Evolutionary conservation across 2,888 invertebrate genomes (phyloP).

Genomic region (Liodrosophila aerea): DNA sequence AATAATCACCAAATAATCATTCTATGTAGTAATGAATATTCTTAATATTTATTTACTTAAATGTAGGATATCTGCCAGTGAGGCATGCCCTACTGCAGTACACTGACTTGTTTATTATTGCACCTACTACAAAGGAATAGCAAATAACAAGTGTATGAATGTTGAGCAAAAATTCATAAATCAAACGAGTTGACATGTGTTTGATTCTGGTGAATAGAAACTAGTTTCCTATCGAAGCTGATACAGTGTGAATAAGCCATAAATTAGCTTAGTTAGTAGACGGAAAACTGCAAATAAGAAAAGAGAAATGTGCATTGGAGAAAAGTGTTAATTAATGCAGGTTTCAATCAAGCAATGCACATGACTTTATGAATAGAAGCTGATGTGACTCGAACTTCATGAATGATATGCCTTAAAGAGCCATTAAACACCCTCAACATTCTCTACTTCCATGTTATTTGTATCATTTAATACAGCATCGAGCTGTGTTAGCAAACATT

Average conservation of each 20-base stretch:
- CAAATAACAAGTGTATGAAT: background rate
- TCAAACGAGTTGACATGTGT: slow-evolving; percentile 28
- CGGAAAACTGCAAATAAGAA: too few relatives aligned
- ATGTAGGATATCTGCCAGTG: background rate
- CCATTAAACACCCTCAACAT: too few relatives aligned
- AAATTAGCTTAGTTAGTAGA: slow-evolving; percentile 8
- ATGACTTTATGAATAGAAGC: too few relatives aligned
- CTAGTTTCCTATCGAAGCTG: background rate
- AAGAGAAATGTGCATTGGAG: background rate
- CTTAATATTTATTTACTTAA: background rate
- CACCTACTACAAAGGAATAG: slow-evolving; percentile 27
- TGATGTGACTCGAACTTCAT: too few relatives aligned
- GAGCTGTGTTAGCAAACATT: background rate
- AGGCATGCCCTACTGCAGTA: background rate
- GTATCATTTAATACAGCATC: slow-evolving; percentile 3
- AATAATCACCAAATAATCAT: too few relatives aligned
- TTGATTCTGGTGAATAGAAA: slow-evolving; percentile 10
- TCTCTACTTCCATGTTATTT: too few relatives aligned
- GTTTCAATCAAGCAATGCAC: background rate
- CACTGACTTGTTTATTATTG: slow-evolving; percentile 20
- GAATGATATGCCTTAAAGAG: too few relatives aligned
- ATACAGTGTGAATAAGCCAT: too few relatives aligned
- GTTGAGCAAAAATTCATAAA: slow-evolving; percentile 31
- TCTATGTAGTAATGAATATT: too few relatives aligned
- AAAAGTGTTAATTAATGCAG: background rate